These are phyloP conservation scores for Automeris io DNA, from an alignment of 2,888 invertebrate genomes.

Conservation along the genomic window DNA sequence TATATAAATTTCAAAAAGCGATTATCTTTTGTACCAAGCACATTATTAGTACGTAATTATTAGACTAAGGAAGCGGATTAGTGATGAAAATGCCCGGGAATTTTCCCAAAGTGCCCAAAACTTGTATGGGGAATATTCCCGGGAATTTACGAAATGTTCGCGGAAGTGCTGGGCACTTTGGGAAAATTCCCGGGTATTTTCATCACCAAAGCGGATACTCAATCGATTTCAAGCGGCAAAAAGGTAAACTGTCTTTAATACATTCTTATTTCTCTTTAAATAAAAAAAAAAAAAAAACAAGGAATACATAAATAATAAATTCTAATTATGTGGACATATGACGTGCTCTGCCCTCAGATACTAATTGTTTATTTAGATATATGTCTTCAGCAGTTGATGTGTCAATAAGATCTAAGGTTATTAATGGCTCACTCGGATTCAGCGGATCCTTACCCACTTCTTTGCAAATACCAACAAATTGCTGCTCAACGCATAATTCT, in stretches of 20 bases:
- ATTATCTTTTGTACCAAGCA: too few relatives aligned
- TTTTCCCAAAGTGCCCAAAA: too few relatives aligned
- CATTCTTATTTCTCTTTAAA: constrained; percentile 3
- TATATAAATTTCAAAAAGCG: too few relatives aligned
- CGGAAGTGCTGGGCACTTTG: too few relatives aligned
- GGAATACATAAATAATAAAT: background rate
- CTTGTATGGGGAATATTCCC: too few relatives aligned
- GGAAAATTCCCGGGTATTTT: too few relatives aligned
- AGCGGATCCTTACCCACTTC: constrained; percentile 79
- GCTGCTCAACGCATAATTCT: constrained; percentile 81
- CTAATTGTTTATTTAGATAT: constrained; percentile 80
- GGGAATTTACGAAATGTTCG: too few relatives aligned
- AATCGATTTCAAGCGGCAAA: too few relatives aligned
- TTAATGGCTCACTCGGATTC: constrained; percentile 77
- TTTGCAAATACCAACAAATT: constrained; percentile 82
- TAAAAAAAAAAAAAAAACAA: background rate
- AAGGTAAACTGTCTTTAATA: constrained; percentile 4
- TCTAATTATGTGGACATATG: constrained; percentile 35
- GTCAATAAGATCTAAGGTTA: constrained; percentile 83
- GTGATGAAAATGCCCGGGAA: too few relatives aligned
- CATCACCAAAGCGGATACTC: too few relatives aligned
- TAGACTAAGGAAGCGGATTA: too few relatives aligned
- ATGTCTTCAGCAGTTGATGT: constrained; percentile 82
- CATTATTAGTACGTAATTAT: too few relatives aligned
- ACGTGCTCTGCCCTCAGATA: constrained; percentile 78